These are phyloP conservation scores for Tyto alba DNA, from an alignment of 2,113 vertebrate genomes.

Conservation along the genomic window DNA sequence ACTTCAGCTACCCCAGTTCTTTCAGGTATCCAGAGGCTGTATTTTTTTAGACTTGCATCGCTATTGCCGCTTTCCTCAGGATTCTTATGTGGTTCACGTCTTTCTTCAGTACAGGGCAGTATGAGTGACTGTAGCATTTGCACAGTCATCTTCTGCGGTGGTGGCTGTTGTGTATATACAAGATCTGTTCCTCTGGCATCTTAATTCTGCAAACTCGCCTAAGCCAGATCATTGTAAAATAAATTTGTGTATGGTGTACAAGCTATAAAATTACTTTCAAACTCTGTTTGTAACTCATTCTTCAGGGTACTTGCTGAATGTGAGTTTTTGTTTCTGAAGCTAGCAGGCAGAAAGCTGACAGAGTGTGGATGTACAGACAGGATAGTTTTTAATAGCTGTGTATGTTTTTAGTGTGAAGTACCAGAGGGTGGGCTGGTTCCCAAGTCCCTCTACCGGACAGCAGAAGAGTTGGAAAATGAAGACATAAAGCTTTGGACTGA, in stretches of 20 bases:
- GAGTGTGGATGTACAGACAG: neutral
- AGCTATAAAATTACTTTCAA: neutral
- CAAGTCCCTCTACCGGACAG: constrained; percentile 90
- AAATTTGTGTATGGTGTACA: neutral
- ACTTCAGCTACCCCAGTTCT: neutral
- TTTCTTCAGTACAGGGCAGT: neutral
- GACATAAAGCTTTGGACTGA: constrained; percentile 90
- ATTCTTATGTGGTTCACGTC: neutral
- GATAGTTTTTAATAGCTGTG: neutral
- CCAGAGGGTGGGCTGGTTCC: constrained; percentile 92
- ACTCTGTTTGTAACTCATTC: neutral
- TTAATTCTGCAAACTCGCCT: neutral
- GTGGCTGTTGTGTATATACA: neutral
- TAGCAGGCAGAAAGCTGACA: neutral
- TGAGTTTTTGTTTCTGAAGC: neutral
- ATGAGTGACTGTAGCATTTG: neutral
- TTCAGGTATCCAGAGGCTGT: neutral
- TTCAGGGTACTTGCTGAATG: neutral
- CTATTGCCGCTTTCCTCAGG: neutral
- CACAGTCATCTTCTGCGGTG: neutral
- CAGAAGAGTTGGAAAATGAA: constrained; percentile 90
- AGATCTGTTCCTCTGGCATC: neutral
- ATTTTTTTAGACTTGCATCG: neutral
- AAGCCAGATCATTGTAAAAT: neutral
- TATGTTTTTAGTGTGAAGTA: constrained; percentile 82